Evolutionary conservation across 2,113 vertebrate genomes (phyloP).

Genomic region (Caranx ignobilis): DNA sequence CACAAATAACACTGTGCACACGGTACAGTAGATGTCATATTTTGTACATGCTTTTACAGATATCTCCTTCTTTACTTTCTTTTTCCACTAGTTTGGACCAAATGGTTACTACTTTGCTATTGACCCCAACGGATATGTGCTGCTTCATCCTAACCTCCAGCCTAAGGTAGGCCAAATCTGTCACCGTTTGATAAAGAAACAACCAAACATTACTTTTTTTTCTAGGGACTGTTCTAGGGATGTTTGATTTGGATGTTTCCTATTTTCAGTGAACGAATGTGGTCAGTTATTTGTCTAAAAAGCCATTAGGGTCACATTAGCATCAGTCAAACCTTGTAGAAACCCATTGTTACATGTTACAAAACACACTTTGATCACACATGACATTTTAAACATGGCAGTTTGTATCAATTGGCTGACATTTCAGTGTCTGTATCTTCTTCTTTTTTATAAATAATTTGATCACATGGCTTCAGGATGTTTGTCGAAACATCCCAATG

Average conservation of each 20-base stretch:
- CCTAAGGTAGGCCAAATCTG: constrained; percentile 87
- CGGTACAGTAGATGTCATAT: background rate
- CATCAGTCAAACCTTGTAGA: background rate
- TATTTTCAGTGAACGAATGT: too few species aligned
- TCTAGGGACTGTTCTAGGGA: background rate
- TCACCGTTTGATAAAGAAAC: background rate
- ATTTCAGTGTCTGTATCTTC: background rate
- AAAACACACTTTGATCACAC: background rate
- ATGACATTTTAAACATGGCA: background rate
- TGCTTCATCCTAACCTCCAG: constrained; percentile 97
- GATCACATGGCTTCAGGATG: constrained; percentile 16
- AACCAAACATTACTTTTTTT: background rate
- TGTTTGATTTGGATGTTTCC: too few species aligned
- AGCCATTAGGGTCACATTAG: background rate
- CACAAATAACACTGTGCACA: constrained; percentile 7
- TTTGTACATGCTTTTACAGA: background rate
- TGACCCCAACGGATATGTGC: constrained; percentile 97
- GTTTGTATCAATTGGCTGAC: constrained; percentile 40
- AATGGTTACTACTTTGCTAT: constrained; percentile 99
- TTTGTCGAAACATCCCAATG: constrained; percentile 38
- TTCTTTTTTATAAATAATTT: background rate
- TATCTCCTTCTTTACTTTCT: background rate
- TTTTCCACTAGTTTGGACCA: constrained; percentile 89
- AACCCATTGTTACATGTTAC: background rate
- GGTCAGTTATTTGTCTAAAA: background rate